Evolutionary conservation across 2,797 vertebrate species (phyloP).

Genomic region (Clangula hyemalis): DNA sequence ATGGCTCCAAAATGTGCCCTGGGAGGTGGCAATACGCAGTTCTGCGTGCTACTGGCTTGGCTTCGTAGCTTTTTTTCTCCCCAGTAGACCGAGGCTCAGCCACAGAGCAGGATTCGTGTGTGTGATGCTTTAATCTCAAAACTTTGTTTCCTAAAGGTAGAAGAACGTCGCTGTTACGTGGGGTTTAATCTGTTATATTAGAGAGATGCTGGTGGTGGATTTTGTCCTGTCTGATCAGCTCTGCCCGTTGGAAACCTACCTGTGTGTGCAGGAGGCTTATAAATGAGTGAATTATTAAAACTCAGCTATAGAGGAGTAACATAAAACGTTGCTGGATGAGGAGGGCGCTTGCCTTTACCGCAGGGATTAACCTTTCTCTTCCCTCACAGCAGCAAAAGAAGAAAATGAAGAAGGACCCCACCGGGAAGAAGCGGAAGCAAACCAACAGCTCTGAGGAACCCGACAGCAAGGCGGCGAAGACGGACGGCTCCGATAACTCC

Average conservation of each 20-base stretch:
- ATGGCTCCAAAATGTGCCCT: neutral
- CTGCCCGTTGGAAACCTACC: no score
- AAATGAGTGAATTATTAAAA: neutral
- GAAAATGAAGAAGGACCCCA: constrained; percentile 80
- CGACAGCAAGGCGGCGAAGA: constrained; percentile 87
- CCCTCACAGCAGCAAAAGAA: constrained; percentile 63
- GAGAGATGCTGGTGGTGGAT: neutral
- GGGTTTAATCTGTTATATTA: rapidly evolving
- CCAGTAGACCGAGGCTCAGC: neutral
- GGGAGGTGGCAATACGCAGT: neutral
- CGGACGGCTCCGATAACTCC: constrained; percentile 77
- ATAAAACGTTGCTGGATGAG: neutral
- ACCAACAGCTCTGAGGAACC: constrained; percentile 82
- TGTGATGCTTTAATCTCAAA: neutral
- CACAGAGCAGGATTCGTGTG: no score
- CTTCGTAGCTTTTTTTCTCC: neutral
- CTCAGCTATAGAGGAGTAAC: neutral
- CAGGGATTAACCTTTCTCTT: neutral
- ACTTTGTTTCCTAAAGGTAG: neutral
- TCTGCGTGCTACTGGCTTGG: neutral
- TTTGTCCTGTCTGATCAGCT: neutral
- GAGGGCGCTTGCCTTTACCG: rapidly evolving
- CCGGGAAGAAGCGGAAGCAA: constrained; percentile 85
- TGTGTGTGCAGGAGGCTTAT: neutral
- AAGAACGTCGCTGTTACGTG: neutral